Evolutionary conservation across 2,113 vertebrate species (phyloP), one percentile per base, ranked within the genome.

Genomic region (Junco hyemalis): DNA sequence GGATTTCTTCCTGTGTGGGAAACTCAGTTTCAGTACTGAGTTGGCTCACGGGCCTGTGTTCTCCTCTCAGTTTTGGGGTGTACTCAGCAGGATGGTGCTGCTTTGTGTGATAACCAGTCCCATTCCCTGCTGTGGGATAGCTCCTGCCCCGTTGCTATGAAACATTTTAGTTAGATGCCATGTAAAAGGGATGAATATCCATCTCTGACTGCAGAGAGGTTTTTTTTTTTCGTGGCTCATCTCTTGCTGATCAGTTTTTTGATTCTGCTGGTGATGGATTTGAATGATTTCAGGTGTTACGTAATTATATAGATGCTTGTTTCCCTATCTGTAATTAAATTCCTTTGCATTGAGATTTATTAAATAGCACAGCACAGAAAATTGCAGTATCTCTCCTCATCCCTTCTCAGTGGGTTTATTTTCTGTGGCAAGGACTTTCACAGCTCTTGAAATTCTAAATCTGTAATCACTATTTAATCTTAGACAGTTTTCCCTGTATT

Each of bases 361-460:
- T 71, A 88, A 96, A 73, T 88, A 88, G 71, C 51, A 64, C 19
- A 12, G 28, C 33, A 29, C 42, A 68, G 88, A 90, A 93, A 86
- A 95, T 81, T 72, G 31, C 66, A 81, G 40, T 81, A 83, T 90
- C 71, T 86, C 15, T 77, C 65, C 57, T 71, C 44, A 3, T 66
- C 57, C 70, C 40, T 93, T 83, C 44, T 74, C 82, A 90, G 53
- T 86, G 22, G 44, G 21, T 88, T 93, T 83, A 40, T 85, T 87
- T 96, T 80, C 63, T 70, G 47, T 70, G 71, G 78, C 35, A 80
- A 77, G 76, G 76, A 68, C 79, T 90, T 82, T 73, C 22, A 73
- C 29, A 90, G 86, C 60, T 83, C 79, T 96, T 91, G 66, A 83
- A 83, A 93, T 78, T 91, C 70, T 74, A 80, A 42, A 88, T 86